Conservation (phyloP, 2,888 invertebrate genomes). For the Maniola hyperantus region DNA sequence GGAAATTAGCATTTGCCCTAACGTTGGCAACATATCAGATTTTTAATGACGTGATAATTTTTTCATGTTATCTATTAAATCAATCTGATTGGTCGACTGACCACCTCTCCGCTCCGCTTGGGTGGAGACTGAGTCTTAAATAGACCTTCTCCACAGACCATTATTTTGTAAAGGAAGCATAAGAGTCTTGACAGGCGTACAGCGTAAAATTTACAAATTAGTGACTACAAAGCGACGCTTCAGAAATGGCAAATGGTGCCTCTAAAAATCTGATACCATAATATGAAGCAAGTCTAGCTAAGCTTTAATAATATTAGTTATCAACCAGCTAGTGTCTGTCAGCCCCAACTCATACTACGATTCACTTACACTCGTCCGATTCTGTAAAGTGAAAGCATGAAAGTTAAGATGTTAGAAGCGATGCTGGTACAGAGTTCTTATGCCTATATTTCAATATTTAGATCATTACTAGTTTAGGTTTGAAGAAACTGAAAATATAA, state of each 20-base stretch:
- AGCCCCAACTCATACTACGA: slow-evolving; percentile 66
- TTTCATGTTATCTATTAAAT: too few species aligned
- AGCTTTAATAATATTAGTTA: slow-evolving; percentile 59
- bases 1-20: too few species aligned
- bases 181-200: too few species aligned
- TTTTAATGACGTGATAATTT: too few species aligned
- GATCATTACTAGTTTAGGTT: too few species aligned
- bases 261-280: slow-evolving; percentile 30
- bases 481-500: too few species aligned
- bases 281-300: slow-evolving; percentile 49
- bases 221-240: neutral
- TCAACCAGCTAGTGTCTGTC: slow-evolving; percentile 59
- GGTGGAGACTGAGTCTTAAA: too few species aligned
- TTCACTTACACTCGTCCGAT: slow-evolving; percentile 80
- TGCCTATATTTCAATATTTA: neutral
- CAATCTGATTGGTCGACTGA: too few species aligned
- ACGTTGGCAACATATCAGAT: too few species aligned
- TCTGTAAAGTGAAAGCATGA: slow-evolving; percentile 81
- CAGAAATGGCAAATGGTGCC: neutral
- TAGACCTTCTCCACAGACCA: too few species aligned
- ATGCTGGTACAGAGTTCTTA: slow-evolving; percentile 36
- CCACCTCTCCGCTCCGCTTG: too few species aligned
- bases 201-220: neutral
- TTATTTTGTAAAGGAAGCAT: too few species aligned
- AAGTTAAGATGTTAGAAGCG: slow-evolving; percentile 72